Evolutionary conservation across 2,888 invertebrate species (phyloP).

Genomic region (Ophion ellenae): DNA sequence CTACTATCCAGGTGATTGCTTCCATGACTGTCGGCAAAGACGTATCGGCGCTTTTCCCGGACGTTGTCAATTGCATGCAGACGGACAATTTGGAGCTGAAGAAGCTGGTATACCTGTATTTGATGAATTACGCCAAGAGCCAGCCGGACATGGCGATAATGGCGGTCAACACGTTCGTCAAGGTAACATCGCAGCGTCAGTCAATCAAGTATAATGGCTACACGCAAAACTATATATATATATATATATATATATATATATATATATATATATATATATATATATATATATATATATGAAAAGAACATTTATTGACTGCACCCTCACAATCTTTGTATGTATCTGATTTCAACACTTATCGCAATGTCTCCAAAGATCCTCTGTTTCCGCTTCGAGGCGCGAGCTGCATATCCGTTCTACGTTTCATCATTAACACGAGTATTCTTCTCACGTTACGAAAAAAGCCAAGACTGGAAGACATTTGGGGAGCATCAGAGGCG

Average conservation of each 20-base stretch:
- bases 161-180: constrained; percentile 99
- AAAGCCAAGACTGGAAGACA: neutral
- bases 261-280: constrained; percentile 61
- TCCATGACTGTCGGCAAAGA: constrained; percentile 99
- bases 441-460: neutral
- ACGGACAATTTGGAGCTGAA: constrained; percentile 99
- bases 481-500: neutral
- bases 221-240: constrained; percentile 66
- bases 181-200: constrained; percentile 87
- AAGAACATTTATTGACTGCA: constrained; percentile 66
- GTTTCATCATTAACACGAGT: neutral
- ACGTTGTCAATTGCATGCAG: constrained; percentile 99
- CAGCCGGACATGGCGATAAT: constrained; percentile 99
- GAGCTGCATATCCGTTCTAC: constrained; percentile 73
- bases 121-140: constrained; percentile 99
- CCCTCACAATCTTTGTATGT: constrained; percentile 69
- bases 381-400: constrained; percentile 78
- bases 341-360: constrained; percentile 72
- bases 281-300: constrained; percentile 59
- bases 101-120: constrained; percentile 98
- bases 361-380: constrained; percentile 74
- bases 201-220: constrained; percentile 45
- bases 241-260: constrained; percentile 55
- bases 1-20: constrained; percentile 93
- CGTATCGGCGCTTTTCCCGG: constrained; percentile 98